Base-by-base conservation (phyloP, 1,140 invertebrate species). In the Ceratina japonica region DNA sequence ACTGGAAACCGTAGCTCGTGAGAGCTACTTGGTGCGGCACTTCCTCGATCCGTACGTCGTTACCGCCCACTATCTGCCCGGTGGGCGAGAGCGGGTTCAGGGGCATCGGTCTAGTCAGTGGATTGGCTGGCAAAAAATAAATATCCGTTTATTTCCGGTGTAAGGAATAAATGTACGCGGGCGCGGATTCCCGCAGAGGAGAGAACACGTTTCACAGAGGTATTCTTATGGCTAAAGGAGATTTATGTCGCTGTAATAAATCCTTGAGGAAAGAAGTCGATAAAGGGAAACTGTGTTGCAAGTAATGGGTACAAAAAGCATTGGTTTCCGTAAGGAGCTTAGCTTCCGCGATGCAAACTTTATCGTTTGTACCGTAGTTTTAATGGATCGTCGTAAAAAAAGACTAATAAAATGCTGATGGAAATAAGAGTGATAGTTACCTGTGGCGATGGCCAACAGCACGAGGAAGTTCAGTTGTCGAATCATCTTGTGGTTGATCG, bases 61-160 rank as follows among this genome's bases (percentile, higher is more conserved):
- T 85, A 0, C 95, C 95, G 1, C 95, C 95, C 2, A 96, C 93
- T 20, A 96, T 96, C 59, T 94, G 90, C 5, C 93, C 90, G 81
- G 12, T 79, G 2, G 79, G 77, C 0, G 58, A 65, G 1, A 72
- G 13, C 1, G 71, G 54, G 3, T 74, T 74, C n/a, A 58, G 13
- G 0, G 0, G 3, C 3, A 64, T 20, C 0, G n/a, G 37, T 2
- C 13, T 49, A 0, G 1, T 0, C 49, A 63, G 2, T 1, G 77
- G 77, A 5, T 24, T 66, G 3, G 61, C 76, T 79, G 12, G 0
- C 3, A 4, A 44, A 58, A 7, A 7, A 65, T 3, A 18, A 13
- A 1, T 10, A n/a, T 20, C 2, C 24, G 15, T 24, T 24, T 62
- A 13, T 27, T 44, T 44, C 37, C 37, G 10, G 10, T 44, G 5